Percentiles rank a stretch among this genome's conserved stretches.
Evolutionary conservation across 2,113 vertebrate species (phyloP).

Genomic region (Apaloderma vittatum): DNA sequence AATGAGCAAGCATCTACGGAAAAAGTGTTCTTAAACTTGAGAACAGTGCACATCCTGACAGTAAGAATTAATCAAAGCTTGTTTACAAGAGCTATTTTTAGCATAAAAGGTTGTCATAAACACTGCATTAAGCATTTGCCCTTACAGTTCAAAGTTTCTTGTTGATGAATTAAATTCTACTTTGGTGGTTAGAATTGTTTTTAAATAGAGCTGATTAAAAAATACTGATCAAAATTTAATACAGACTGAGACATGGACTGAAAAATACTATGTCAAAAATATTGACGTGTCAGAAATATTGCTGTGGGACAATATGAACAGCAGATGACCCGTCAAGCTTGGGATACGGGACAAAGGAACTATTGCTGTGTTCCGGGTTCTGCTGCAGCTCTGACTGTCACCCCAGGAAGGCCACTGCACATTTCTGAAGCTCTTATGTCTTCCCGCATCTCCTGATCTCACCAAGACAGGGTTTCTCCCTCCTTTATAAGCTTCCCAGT

Average conservation of each 20-base stretch:
- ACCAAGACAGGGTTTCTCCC: neutral
- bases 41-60: conserved; percentile 81
- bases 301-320: neutral
- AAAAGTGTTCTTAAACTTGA: conserved; percentile 78
- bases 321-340: neutral
- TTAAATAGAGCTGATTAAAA: neutral
- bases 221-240: neutral
- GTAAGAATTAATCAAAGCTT: conserved; percentile 84
- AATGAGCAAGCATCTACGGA: conserved; percentile 79
- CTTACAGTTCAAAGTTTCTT: conserved; percentile 35
- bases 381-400: neutral
- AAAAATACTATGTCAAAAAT: neutral
- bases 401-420: neutral
- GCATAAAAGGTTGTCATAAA: conserved; percentile 77
- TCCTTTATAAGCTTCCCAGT: neutral
- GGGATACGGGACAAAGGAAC: neutral
- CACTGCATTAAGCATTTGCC: conserved; percentile 22
- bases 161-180: neutral
- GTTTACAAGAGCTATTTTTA: conserved; percentile 84
- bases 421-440: neutral
- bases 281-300: neutral
- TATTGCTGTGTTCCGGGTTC: neutral
- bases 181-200: neutral
- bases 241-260: neutral
- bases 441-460: neutral